Evolutionary conservation across 2,888 invertebrate genomes (phyloP), one percentile per base, ranked within the genome.

Genomic region (Monochamus alternatus): DNA sequence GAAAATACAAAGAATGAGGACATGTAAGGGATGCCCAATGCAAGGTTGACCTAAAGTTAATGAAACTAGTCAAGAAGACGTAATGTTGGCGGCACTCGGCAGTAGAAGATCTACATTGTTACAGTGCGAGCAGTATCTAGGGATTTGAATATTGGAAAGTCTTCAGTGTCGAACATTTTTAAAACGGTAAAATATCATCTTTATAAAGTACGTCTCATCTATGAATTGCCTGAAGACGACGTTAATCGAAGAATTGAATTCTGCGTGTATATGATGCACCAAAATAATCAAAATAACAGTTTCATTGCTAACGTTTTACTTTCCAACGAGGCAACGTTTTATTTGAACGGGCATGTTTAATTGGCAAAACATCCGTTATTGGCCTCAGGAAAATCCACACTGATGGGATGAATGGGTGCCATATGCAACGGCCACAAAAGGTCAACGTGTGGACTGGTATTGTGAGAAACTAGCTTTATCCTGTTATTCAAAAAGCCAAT

Each of bases 161-260:
- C 44, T 43, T 69, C 59, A 43, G 69, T 69, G 38, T 69, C 43
- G 12, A 59, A 58, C 10, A 14, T 69, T 59, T 69, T 69, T 58
- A 69, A 69, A 69, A 69, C 4, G 69, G 66, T 47, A 14, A 66
- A 66, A 69, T 69, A 59, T 3, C 55, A 68, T 58, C 68, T n/a
- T 68, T 55, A 68, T 52, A 10, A 52, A 52, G 52, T 52, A 52
- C 52, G n/a, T 52, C 52, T 52, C 10, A 44, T 69, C 59, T 44
- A 69, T 59, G 59, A 69, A 22, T 22, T 22, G 22, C 1, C 22
- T 22, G 22, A 22, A 22, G 22, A 22, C 22, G 22, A 1, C 22
- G 22, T 22, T 22, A 1, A 22, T 1, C 22, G 22, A 22, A 22
- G 22, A 22, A 22, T 1, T 22, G 22, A 22, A 22, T 22, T 22